Percentiles rank a stretch among this genome's conserved stretches.
These are phyloP conservation scores for Orthosia gothica DNA, from an alignment of 2,888 invertebrate species.

Conservation along the genomic window DNA sequence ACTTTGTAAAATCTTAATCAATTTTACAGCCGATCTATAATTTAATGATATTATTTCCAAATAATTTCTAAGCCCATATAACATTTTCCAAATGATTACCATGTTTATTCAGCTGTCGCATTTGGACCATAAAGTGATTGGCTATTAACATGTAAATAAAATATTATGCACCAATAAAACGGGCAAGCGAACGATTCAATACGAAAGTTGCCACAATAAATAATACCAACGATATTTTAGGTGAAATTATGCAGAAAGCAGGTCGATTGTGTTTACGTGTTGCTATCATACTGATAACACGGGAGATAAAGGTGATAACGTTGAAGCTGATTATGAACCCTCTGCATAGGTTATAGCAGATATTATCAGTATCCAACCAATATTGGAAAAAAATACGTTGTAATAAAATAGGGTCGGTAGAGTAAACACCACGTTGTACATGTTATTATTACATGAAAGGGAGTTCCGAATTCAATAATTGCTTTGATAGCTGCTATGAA, in stretches of 20 bases:
- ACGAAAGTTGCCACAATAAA: conserved; percentile 60
- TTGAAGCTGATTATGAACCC: conserved; percentile 47
- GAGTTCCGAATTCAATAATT: conserved; percentile 7
- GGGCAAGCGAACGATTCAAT: conserved; percentile 28
- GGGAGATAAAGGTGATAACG: conserved; percentile 68
- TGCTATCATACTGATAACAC: conserved; percentile 67
- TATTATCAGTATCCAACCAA: conserved; percentile 33
- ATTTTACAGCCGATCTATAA: conserved; percentile 1
- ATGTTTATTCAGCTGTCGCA: conserved; percentile 59
- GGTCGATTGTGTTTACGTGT: conserved; percentile 66
- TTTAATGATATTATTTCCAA: conserved; percentile 9
- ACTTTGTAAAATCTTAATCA: background rate
- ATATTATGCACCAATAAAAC: conserved; percentile 54
- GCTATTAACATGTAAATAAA: conserved; percentile 56
- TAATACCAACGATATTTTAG: conserved; percentile 47
- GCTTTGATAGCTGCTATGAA: background rate
- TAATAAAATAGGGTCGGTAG: conserved; percentile 12
- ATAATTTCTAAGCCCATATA: conserved; percentile 33
- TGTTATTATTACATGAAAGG: background rate
- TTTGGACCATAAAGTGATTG: conserved; percentile 52
- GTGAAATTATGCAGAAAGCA: conserved; percentile 69
- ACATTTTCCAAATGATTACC: conserved; percentile 35
- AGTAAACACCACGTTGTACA: background rate
- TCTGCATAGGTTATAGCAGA: conserved; percentile 20
- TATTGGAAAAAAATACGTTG: conserved; percentile 19